A percentile compares a stretch with the other conserved stretches of the same genome.
Evolutionary conservation across 2,797 vertebrate species (phyloP).

Genomic region (Acanthornis magna): DNA sequence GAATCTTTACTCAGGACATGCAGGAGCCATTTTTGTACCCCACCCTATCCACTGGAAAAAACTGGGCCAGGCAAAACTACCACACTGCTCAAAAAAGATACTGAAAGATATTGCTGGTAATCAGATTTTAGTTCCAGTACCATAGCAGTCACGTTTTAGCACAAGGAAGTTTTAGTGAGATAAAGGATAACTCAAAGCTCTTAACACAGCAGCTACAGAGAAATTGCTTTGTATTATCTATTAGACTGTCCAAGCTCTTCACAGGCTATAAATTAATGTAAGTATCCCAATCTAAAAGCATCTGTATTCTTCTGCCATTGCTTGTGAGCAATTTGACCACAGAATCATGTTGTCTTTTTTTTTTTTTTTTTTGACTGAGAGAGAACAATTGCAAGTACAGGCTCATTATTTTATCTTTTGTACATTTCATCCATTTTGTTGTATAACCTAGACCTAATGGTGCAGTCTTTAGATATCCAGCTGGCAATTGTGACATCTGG

Average conservation of each 20-base stretch:
- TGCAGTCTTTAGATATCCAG: not conserved
- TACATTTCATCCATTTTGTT: slow-evolving; percentile 2
- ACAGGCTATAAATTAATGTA: not conserved
- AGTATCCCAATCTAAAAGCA: not conserved
- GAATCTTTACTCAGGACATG: too few relatives aligned
- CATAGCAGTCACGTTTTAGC: not conserved
- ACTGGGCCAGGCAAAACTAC: too few relatives aligned
- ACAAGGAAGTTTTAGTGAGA: not conserved
- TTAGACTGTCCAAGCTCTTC: not conserved
- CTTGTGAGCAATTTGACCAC: not conserved
- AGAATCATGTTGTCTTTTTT: fast-evolving
- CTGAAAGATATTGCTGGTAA: not conserved
- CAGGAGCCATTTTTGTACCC: too few relatives aligned
- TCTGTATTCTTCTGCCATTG: not conserved
- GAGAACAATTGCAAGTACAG: not conserved
- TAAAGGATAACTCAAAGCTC: not conserved
- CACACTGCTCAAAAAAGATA: not conserved
- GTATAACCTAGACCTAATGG: not conserved
- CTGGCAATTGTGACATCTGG: slow-evolving; percentile 11
- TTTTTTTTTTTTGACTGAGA: not conserved
- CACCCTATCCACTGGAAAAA: too few relatives aligned
- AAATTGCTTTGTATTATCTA: not conserved
- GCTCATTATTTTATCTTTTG: not conserved
- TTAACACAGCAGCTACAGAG: not conserved
- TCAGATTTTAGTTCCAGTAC: not conserved